These are phyloP conservation scores for Lysandra bellargus DNA, from an alignment of 2,888 invertebrate genomes.

Conservation along the genomic window DNA sequence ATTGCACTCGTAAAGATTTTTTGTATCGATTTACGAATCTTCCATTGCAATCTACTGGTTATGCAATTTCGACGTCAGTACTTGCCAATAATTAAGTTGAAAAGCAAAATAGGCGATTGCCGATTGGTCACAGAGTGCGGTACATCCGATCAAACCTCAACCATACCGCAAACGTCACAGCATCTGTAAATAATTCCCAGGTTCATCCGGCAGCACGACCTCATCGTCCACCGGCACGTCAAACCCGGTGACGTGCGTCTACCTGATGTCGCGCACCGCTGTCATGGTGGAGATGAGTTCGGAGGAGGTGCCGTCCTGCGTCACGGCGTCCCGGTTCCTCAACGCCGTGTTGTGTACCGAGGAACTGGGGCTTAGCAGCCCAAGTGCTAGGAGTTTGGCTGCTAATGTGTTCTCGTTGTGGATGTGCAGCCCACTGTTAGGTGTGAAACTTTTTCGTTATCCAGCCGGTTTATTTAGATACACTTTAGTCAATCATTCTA, in stretches of 20 bases:
- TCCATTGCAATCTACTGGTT: too few species aligned
- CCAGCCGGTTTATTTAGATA: too few species aligned
- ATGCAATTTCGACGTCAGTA: too few species aligned
- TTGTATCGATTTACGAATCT: too few species aligned
- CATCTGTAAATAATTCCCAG: constrained; percentile 43
- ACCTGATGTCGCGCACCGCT: constrained; percentile 90
- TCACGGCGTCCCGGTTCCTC: constrained; percentile 65
- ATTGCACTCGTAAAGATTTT: too few species aligned
- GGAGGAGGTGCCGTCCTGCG: constrained; percentile 66
- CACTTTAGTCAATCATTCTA: too few species aligned
- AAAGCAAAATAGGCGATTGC: too few species aligned
- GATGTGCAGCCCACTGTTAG: constrained; percentile 95
- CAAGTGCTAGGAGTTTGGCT: constrained; percentile 87
- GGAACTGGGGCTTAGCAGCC: constrained; percentile 88
- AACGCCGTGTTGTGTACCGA: constrained; percentile 72
- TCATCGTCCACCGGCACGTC: constrained; percentile 70
- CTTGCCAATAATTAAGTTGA: too few species aligned
- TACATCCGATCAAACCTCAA: too few species aligned
- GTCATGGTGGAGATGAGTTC: constrained; percentile 89
- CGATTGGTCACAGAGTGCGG: too few species aligned
- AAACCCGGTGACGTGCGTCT: constrained; percentile 85
- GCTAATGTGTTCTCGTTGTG: constrained; percentile 94
- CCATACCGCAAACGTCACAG: too few species aligned
- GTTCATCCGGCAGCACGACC: constrained; percentile 71
- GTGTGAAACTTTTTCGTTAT: constrained; percentile 58